Evolutionary conservation across 2,888 invertebrate species (phyloP), one percentile per base, ranked within the genome.

Genomic region (Trichopria drosophilae): DNA sequence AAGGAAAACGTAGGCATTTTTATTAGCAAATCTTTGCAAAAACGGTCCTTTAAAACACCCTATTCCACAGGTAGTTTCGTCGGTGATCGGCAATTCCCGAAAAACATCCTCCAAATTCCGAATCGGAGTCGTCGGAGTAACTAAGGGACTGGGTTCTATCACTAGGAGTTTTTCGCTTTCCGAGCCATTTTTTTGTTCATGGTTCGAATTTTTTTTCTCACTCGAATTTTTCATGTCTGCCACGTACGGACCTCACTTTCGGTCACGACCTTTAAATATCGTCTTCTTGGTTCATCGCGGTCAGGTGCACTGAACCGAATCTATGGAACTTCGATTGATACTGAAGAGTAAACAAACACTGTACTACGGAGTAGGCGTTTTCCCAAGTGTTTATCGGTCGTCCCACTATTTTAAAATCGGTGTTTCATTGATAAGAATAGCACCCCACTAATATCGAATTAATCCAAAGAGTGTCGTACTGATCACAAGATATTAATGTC

Each of bases 61-160:
- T 59, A 85, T 78, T 1, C 86, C 86, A 65, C 86, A 86, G 3
- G 81, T 76, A 1, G 84, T 84, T 46, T 85, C 85, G 41, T 84
- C 81, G 24, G 81, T 81, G 48, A 83, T 66, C 3, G 80, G 79
- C 66, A 79, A 74, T 32, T 79, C 78, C 43, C 71, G 73, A 50
- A 78, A 76, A 19, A 80, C 65, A 45, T 80, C 79, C 55, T 82
- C 79, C 39, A 73, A 58, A 6, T 61, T 67, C 24, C 68, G 65
- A 10, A 63, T 58, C 15, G 65, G 67, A 16, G 66, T 58, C 28
- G 64, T 59, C 28, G 61, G 62, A 10, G 67, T 64, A 15, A 65
- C 56, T 7, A 67, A 61, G 4, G 66, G 62, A 18, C 60, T 51
- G 7, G 67, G 54, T 13, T 72, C 69, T 19, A 67, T 65, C 58